These are phyloP conservation scores for Metalampra italica DNA, from an alignment of 2,888 invertebrate species.

Conservation along the genomic window DNA sequence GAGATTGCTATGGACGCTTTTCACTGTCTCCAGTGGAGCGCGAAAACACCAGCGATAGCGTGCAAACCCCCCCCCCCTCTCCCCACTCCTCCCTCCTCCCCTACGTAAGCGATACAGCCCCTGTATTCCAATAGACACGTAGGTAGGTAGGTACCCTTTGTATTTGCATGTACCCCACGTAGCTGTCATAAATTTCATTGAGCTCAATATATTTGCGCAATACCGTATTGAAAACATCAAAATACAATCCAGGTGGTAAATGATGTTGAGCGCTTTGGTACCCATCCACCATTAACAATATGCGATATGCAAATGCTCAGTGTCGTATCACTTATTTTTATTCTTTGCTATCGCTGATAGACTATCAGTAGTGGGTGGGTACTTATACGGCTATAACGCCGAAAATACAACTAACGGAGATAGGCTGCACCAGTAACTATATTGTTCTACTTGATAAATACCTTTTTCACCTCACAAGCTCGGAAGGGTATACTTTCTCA, in stretches of 20 bases:
- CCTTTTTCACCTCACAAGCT: too few relatives aligned
- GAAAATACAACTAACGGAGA: too few relatives aligned
- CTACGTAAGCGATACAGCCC: constrained; percentile 5
- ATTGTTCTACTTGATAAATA: too few relatives aligned
- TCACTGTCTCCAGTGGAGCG: constrained; percentile 50
- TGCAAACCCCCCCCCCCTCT: constrained; percentile 12
- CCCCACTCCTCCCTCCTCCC: constrained; percentile 13
- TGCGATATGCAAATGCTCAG: too few relatives aligned
- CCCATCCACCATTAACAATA: not conserved
- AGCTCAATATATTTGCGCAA: constrained; percentile 25
- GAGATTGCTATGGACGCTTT: constrained; percentile 56
- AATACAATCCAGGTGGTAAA: constrained; percentile 16
- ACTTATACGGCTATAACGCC: too few relatives aligned
- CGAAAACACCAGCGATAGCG: constrained; percentile 42
- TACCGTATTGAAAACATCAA: constrained; percentile 28
- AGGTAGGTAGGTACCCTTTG: not conserved
- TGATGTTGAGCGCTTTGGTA: constrained; percentile 1
- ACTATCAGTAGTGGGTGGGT: too few relatives aligned
- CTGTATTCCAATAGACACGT: constrained; percentile 1
- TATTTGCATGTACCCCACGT: constrained; percentile 22
- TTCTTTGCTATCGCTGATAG: too few relatives aligned
- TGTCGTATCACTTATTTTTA: too few relatives aligned
- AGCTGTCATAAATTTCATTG: constrained; percentile 28
- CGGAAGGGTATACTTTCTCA: too few relatives aligned
- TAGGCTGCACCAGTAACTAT: too few relatives aligned